Conservation (phyloP, 2,113 vertebrate species). For the Podocnemis expansa region DNA sequence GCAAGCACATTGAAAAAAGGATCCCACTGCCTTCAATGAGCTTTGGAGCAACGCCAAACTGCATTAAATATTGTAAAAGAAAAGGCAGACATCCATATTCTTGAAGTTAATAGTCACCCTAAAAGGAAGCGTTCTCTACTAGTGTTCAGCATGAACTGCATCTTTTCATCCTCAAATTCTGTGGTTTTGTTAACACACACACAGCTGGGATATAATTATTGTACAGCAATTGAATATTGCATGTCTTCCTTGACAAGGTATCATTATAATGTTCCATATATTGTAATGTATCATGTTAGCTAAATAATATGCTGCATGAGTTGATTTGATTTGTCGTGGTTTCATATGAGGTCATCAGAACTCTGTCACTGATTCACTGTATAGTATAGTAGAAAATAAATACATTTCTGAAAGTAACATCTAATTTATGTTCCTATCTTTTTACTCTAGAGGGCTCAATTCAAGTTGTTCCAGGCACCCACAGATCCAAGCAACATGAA, state of each 20-base stretch:
- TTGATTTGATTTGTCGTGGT: neutral
- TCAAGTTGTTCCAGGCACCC: neutral
- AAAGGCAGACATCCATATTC: neutral
- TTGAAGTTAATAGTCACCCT: neutral
- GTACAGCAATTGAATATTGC: neutral
- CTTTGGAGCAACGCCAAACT: neutral
- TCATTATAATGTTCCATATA: neutral
- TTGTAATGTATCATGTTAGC: neutral
- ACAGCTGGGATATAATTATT: neutral
- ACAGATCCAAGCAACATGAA: accelerated
- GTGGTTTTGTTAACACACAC: neutral
- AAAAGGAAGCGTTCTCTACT: neutral
- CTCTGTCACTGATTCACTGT: neutral
- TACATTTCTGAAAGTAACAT: neutral
- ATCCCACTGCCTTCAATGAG: neutral
- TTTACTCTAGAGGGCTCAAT: neutral
- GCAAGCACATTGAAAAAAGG: neutral
- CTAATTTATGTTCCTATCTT: neutral
- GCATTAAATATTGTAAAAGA: neutral
- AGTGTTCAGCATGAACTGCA: neutral
- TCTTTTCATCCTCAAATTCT: neutral
- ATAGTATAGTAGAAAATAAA: neutral
- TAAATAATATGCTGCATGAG: neutral
- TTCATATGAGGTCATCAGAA: neutral
- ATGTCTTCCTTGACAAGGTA: neutral